These are phyloP conservation scores for Caenorhabditis wallacei DNA, from an alignment of 2,888 invertebrate genomes.

Conservation along the genomic window DNA sequence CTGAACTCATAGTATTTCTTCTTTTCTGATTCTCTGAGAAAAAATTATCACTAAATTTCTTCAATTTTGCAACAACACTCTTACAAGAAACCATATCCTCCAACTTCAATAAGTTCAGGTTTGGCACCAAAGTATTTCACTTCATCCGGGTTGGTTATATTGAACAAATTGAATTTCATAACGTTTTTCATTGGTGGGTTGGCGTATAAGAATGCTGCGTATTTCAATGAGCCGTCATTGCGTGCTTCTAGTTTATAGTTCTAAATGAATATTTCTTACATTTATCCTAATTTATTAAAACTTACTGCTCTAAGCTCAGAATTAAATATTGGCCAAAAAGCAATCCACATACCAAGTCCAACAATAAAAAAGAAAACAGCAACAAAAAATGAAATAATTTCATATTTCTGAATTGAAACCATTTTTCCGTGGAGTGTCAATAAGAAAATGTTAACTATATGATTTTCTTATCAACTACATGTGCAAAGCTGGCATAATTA, in stretches of 20 bases:
- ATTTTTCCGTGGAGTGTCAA: conserved; percentile 43
- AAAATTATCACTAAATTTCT: neutral
- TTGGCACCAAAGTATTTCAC: conserved; percentile 70
- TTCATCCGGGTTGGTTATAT: conserved; percentile 74
- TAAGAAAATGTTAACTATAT: conserved; percentile 58
- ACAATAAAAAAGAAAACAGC: conserved; percentile 32
- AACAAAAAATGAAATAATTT: conserved; percentile 18
- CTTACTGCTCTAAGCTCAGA: conserved; percentile 35
- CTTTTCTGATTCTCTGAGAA: conserved; percentile 71
- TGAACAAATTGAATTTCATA: conserved; percentile 74
- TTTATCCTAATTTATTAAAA: neutral
- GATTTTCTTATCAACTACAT: conserved; percentile 54
- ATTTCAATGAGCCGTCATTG: conserved; percentile 51
- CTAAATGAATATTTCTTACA: neutral
- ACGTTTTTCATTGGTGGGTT: conserved; percentile 65
- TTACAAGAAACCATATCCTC: conserved; percentile 73
- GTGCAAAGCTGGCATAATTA: conserved; percentile 62
- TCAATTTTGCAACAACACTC: neutral
- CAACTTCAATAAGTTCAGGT: conserved; percentile 68
- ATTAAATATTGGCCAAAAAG: conserved; percentile 53
- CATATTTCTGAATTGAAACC: conserved; percentile 32
- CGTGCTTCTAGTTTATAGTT: conserved; percentile 43
- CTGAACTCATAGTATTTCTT: conserved; percentile 71
- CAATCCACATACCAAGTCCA: conserved; percentile 43
- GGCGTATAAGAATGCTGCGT: conserved; percentile 51